phyloP scores from a whole-genome alignment of 1,140 invertebrate genomes.

The Anastrepha obliqua region DNA sequence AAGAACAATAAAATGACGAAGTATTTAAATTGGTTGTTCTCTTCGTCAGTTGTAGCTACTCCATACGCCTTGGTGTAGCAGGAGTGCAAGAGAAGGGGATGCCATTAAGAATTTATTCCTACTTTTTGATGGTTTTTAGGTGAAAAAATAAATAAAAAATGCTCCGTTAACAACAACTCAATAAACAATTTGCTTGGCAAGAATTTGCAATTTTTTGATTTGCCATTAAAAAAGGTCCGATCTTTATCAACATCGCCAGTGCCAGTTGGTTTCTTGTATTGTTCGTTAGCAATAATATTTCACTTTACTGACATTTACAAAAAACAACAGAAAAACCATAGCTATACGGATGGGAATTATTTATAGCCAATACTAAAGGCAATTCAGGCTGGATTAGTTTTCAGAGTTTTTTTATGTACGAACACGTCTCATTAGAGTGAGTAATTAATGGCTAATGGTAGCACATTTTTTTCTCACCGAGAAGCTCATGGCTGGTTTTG shows the following conservation, averaged over 20 bases:
- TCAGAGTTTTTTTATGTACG: too few relatives aligned
- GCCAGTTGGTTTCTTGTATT: constrained; percentile 1
- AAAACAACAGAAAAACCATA: background rate
- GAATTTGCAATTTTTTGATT: constrained; percentile 46
- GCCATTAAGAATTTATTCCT: too few relatives aligned
- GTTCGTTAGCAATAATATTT: constrained; percentile 10
- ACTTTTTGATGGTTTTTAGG: too few relatives aligned
- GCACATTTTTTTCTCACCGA: background rate
- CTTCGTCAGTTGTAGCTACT: background rate
- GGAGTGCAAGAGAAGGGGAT: background rate
- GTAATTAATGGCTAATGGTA: background rate
- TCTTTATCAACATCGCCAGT: background rate
- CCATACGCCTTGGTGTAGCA: too few relatives aligned
- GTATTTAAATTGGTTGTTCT: background rate
- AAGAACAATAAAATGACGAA: background rate
- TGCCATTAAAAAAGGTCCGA: background rate
- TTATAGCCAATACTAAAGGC: background rate
- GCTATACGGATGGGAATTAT: background rate
- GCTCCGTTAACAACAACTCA: background rate
- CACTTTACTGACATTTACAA: background rate
- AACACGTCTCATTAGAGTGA: too few relatives aligned
- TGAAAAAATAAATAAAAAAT: too few relatives aligned
- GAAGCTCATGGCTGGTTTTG: background rate
- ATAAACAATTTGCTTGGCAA: constrained; percentile 11
- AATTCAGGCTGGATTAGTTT: background rate